phyloP scores from a whole-genome alignment of 1,140 invertebrate species.

The Nymphalis io region DNA sequence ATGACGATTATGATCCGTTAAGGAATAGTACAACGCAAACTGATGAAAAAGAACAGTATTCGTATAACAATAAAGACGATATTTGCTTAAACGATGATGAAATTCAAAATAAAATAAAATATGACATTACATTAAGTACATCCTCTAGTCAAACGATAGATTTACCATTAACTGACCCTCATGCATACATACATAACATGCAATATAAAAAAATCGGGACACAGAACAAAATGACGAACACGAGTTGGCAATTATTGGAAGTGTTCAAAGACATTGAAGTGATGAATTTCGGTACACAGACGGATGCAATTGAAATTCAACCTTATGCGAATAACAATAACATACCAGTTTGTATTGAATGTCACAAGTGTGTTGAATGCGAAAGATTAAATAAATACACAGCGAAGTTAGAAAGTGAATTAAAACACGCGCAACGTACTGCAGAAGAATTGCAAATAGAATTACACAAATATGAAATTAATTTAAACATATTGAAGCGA shows the following conservation, averaged over 20 bases:
- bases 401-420: constrained; percentile 56
- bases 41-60: neutral
- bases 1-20: constrained; percentile 5
- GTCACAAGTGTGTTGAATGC: constrained; percentile 54
- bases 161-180: neutral
- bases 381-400: constrained; percentile 45
- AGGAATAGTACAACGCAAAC: constrained; percentile 38
- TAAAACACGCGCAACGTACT: constrained; percentile 32
- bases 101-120: no score
- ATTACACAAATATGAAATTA: constrained; percentile 54
- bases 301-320: constrained; percentile 31
- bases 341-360: constrained; percentile 41
- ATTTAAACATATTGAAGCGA: constrained; percentile 52
- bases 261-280: constrained; percentile 38
- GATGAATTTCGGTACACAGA: constrained; percentile 40
- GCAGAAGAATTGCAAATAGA: constrained; percentile 44
- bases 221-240: constrained; percentile 21
- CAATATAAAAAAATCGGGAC: neutral
- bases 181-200: neutral
- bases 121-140: neutral
- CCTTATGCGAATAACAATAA: constrained; percentile 45
- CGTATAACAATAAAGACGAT: neutral
- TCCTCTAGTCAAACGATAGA: neutral
- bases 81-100: neutral
- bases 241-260: constrained; percentile 24